Conservation (phyloP, 2,113 vertebrate species). For the Tragelaphus buxtoni region DNA sequence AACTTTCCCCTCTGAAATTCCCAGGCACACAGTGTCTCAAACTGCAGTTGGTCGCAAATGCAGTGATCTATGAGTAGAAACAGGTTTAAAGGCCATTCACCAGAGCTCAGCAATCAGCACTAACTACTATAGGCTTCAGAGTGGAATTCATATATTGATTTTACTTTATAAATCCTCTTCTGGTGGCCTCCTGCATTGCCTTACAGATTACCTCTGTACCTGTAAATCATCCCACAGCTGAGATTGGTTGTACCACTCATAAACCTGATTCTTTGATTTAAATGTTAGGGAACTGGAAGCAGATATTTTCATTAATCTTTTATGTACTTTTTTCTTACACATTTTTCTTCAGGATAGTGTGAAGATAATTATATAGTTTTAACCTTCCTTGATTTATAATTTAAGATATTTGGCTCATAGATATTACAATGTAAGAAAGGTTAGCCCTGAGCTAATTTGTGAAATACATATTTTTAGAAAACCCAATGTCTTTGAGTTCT, state of each 20-base stretch:
- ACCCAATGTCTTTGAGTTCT: not conserved
- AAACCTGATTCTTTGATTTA: slow-evolving; percentile 38
- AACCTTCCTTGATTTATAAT: slow-evolving; percentile 31
- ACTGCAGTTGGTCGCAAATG: not conserved
- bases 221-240: not conserved
- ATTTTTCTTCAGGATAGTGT: slow-evolving; percentile 35
- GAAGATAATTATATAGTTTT: slow-evolving; percentile 2
- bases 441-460: not conserved
- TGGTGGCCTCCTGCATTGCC: not conserved
- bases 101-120: not conserved
- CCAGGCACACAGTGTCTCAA: not conserved
- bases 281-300: not conserved
- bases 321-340: not conserved
- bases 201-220: slow-evolving; percentile 5
- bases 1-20: not conserved
- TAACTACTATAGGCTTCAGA: not conserved
- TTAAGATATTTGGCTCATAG: slow-evolving; percentile 3
- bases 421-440: not conserved
- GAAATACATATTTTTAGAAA: slow-evolving; percentile 1
- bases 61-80: slow-evolving; percentile 8
- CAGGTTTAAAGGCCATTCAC: not conserved
- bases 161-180: slow-evolving; percentile 44
- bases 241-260: not conserved
- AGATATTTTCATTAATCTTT: slow-evolving; percentile 42
- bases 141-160: slow-evolving; percentile 46